Base-by-base conservation (phyloP, 2,797 vertebrate species). In the Adrianichthys oophorus region DNA sequence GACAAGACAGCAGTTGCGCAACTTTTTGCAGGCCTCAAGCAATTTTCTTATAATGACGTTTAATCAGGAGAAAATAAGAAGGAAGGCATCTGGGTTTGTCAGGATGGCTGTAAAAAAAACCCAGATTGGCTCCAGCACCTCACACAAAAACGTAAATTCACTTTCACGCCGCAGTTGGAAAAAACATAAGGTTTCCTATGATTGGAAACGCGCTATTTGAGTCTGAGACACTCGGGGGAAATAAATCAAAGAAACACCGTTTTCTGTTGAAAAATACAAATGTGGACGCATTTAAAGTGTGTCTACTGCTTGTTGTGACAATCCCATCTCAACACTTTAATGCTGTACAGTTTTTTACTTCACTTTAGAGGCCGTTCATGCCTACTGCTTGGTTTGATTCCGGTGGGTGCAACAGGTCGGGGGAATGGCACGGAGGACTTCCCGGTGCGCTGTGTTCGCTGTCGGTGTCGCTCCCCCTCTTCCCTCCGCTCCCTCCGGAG, bases 401-500 rank as follows among this genome's bases (percentile, higher is more conserved):
- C 0, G 94, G 85, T 48, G 91, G 90, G 77, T 93, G 95, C 87
- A 97, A 92, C 87, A 98, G 90, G 92, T 98, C 96, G 15, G 97
- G 97, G 47, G 97, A 97, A 78, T 95, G 95, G 86, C 97, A 98
- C 49, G 93, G 89, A 15, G 97, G 96, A 77, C 95, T 97, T 15
- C 95, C 95, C 7, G 96, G 94, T 2, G 92, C 92, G 75, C 97
- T 98, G 90, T 96, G 96, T 90, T 98, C 97, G 85, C 97, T 98
- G 91, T 98, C 97, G 90, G 95, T 98, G 72, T 98, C 96, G 69
- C 96, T 98, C 45, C 96, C 96, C 75, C 96, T 93, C 89, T 98
- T 98, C 18, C 95, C 94, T 32, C 94, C 94, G 68, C 93, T 89
- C 49, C 94, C 93, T 1, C 93, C 93, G 17, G 94, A 93, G 17